Base-by-base conservation (phyloP, 2,113 vertebrate species). In the Pteronura brasiliensis region DNA sequence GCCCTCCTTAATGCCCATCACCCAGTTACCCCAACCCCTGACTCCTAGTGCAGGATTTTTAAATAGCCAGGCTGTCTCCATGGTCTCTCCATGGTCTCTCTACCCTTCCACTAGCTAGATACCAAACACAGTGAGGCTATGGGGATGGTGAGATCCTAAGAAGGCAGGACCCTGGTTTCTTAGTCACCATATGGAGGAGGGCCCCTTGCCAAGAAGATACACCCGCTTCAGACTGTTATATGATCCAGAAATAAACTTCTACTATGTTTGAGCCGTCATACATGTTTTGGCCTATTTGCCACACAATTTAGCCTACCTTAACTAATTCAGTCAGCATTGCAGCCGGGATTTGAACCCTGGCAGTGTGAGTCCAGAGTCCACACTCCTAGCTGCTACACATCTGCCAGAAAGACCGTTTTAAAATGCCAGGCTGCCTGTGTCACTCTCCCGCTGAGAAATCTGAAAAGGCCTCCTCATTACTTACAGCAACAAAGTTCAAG, bases 171-270 rank as follows among this genome's bases (percentile, higher is more conserved):
- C 65, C 90, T 49, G 34, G 17, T 55, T 55, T 55, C 52, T 18
- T 55, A 25, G 52, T 93, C 72, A 61, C 15, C 36, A 4, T 8
- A 4, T 34, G 42, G 83, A 95, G 9, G 11, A 91, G 76, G 59
- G 71, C 39, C 61, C 49, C 67, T 71, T 2, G 23, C 67, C 47
- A 79, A 86, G 55, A 82, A 88, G 67, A 94, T 36, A 82, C 57
- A 44, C 29, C 34, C 52, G 52, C 27, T 80, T 77, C 44, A 84
- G 49, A 57, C 77, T 92, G n/a, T 42, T 65, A 88, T 14, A 42
- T 11, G 76, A 96, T 72, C 83, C 74, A 81, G 90, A 92, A 97
- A 96, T 88, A 86, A 94, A 83, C 84, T 77, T 85, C 87, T 72
- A 67, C 88, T 76, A 20, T 85, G 39, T 61, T 34, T 69, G 63